A percentile compares a stretch with the other conserved stretches of the same genome.
Conservation (phyloP, 2,797 vertebrate genomes). For the Rallus crepitans region DNA sequence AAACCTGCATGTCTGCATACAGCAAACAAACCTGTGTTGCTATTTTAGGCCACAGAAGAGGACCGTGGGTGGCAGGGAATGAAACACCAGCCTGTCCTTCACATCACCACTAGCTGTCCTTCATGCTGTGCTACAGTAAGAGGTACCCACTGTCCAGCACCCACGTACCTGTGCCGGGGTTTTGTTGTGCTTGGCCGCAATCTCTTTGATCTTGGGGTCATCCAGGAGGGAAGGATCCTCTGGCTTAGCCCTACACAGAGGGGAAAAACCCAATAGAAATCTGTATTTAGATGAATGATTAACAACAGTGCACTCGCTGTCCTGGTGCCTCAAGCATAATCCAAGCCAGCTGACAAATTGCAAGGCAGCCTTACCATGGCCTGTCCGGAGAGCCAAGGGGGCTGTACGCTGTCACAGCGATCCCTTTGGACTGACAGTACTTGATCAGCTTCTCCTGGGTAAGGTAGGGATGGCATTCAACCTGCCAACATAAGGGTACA, state of each 20-base stretch:
- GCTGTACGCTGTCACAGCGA: slow-evolving; percentile 90
- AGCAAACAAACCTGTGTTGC: background rate
- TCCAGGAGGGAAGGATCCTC: slow-evolving; percentile 88
- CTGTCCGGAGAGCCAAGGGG: slow-evolving; percentile 92
- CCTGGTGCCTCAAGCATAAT: background rate
- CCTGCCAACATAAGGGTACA: slow-evolving; percentile 62
- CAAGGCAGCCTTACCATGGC: slow-evolving; percentile 81
- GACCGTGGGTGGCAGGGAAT: background rate
- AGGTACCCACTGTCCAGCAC: accelerated
- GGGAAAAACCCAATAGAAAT: background rate
- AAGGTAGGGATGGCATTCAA: slow-evolving; percentile 92
- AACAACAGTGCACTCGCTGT: accelerated
- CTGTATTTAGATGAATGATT: background rate
- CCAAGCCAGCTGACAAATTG: background rate
- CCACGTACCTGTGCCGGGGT: slow-evolving; percentile 86
- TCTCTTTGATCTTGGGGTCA: slow-evolving; percentile 86
- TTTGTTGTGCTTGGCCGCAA: slow-evolving; percentile 88
- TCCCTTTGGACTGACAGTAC: slow-evolving; percentile 89
- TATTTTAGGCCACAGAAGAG: background rate
- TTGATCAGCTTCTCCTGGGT: slow-evolving; percentile 89
- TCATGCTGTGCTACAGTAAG: background rate
- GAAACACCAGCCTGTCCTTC: background rate
- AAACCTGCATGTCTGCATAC: too few relatives aligned
- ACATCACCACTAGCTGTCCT: too few relatives aligned
- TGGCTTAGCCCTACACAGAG: slow-evolving; percentile 80